Evolutionary conservation across 23 tunicate species (phyloP).

Genomic region (Styela plicata): DNA sequence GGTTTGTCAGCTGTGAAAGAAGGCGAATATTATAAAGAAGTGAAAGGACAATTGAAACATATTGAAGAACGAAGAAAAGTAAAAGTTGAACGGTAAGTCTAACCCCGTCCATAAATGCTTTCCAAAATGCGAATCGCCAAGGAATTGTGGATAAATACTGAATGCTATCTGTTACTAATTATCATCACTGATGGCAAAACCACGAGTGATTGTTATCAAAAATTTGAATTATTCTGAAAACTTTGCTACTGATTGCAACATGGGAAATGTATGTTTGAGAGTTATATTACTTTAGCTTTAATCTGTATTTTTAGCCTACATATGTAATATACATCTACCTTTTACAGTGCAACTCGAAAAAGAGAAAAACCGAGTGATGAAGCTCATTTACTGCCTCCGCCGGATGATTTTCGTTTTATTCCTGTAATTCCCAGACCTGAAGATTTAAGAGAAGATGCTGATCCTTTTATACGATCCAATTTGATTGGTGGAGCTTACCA

Average conservation of each 20-base stretch:
- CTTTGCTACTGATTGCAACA: too few species aligned
- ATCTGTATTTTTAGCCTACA: too few species aligned
- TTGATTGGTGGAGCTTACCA: constrained; percentile 22
- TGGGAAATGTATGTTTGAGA: too few species aligned
- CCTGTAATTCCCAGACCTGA: constrained; percentile 59
- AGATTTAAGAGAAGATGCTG: constrained; percentile 36
- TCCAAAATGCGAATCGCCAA: too few species aligned
- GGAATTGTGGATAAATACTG: too few species aligned
- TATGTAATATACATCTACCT: too few species aligned
- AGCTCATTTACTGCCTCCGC: constrained; percentile 48
- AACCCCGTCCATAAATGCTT: too few species aligned
- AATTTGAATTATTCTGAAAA: too few species aligned
- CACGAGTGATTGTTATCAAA: too few species aligned
- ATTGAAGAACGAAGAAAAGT: background rate
- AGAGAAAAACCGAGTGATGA: background rate
- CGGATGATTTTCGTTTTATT: constrained; percentile 71
- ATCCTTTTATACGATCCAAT: constrained; percentile 66
- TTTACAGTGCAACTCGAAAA: background rate
- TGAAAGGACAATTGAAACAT: background rate
- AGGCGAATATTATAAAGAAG: background rate
- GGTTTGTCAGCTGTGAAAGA: background rate
- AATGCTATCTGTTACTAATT: too few species aligned
- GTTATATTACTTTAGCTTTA: too few species aligned
- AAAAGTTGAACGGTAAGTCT: background rate
- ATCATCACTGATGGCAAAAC: too few species aligned